Percentiles rank a stretch among this genome's conserved stretches.
Evolutionary conservation across 2,888 invertebrate species (phyloP).

Genomic region (Andrena camellia): DNA sequence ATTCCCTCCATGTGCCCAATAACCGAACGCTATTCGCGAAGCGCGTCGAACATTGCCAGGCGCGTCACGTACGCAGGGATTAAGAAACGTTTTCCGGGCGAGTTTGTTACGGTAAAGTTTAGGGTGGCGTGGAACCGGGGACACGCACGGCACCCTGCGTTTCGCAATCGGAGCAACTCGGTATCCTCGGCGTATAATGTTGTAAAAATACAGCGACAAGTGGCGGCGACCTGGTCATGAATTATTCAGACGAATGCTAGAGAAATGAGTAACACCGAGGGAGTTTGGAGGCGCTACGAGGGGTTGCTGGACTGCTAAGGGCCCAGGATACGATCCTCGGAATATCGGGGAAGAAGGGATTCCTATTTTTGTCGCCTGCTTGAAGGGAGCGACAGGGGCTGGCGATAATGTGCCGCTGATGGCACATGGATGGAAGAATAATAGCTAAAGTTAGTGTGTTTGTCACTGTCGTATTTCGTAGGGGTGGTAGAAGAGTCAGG

Average conservation of each 20-base stretch:
- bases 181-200: constrained; percentile 69
- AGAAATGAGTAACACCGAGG: constrained; percentile 68
- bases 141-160: neutral
- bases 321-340: neutral
- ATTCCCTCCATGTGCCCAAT: constrained; percentile 15
- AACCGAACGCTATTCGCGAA: constrained; percentile 6
- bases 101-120: constrained; percentile 39
- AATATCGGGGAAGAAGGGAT: constrained; percentile 13
- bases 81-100: constrained; percentile 64
- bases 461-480: too few species aligned
- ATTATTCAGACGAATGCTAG: constrained; percentile 74
- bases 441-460: too few species aligned
- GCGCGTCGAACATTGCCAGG: constrained; percentile 1
- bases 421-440: too few species aligned
- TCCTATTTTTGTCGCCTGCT: neutral
- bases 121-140: neutral
- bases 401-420: too few species aligned
- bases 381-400: too few species aligned
- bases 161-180: neutral
- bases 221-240: constrained; percentile 78
- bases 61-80: constrained; percentile 51
- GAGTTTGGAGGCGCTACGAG: neutral
- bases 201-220: constrained; percentile 75
- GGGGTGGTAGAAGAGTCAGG: too few species aligned
- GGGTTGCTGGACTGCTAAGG: neutral